Conservation (phyloP, 2,113 vertebrate genomes). For the Turnix velox region DNA sequence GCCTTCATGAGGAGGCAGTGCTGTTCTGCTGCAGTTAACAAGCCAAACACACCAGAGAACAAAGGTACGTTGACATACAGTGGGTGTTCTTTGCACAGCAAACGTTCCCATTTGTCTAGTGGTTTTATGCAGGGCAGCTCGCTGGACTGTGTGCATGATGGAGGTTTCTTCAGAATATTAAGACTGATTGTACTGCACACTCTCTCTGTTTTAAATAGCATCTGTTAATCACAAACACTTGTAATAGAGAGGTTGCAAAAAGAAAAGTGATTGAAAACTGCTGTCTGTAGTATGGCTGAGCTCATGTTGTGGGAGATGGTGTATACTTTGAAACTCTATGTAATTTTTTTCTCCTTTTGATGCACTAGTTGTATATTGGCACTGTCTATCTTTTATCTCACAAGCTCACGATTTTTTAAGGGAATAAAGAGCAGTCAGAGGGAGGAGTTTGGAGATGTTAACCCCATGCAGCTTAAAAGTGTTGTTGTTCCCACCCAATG, state of each 20-base stretch:
- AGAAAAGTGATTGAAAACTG: neutral
- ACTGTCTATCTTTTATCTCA: neutral
- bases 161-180: neutral
- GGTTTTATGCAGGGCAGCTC: neutral
- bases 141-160: neutral
- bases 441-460: neutral
- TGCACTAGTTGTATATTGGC: neutral
- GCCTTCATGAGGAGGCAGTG: neutral
- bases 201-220: conserved; percentile 6
- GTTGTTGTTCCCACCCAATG: neutral
- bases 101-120: neutral
- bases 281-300: neutral
- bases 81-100: neutral
- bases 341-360: neutral
- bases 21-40: neutral
- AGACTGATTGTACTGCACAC: neutral
- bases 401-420: neutral
- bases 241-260: neutral
- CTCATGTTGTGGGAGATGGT: neutral
- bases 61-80: neutral
- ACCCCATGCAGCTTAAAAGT: neutral
- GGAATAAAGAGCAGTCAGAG: neutral
- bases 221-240: conserved; percentile 23
- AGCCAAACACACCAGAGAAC: neutral
- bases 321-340: neutral